Evolutionary conservation across 2,797 vertebrate genomes (phyloP).

Genomic region (Morus bassanus): DNA sequence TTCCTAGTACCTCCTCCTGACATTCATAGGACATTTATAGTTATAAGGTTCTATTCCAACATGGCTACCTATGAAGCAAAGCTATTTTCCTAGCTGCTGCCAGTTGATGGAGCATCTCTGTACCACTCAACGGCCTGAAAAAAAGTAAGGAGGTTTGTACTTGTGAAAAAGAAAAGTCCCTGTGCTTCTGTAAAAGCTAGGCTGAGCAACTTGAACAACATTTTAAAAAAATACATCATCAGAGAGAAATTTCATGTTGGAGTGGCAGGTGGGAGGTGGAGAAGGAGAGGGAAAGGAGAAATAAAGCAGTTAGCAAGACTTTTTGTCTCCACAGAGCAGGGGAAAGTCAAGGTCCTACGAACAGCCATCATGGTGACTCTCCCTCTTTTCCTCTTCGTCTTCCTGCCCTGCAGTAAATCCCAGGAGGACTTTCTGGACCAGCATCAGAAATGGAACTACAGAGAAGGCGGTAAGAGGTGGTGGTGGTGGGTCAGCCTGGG

Average conservation of each 20-base stretch:
- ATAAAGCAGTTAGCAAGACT: neutral
- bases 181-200: neutral
- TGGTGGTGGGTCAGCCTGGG: neutral
- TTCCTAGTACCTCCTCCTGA: neutral
- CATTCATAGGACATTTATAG: neutral
- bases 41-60: neutral
- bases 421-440: conserved; percentile 47
- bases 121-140: neutral
- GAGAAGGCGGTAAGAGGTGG: conserved; percentile 68
- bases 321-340: conserved; percentile 30
- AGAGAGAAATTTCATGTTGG: neutral
- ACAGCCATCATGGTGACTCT: neutral
- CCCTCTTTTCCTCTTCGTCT: conserved; percentile 39
- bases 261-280: neutral
- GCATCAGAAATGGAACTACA: conserved; percentile 70
- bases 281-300: neutral
- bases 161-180: neutral
- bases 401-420: conserved; percentile 32
- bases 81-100: neutral
- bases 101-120: neutral
- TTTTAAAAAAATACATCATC: neutral
- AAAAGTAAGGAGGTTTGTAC: neutral
- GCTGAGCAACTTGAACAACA: neutral
- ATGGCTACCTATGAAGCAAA: neutral
- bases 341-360: neutral